Percentiles rank a stretch among this genome's conserved stretches.
These are phyloP conservation scores for Hyles vespertilio DNA, from an alignment of 1,140 invertebrate species.

Conservation along the genomic window DNA sequence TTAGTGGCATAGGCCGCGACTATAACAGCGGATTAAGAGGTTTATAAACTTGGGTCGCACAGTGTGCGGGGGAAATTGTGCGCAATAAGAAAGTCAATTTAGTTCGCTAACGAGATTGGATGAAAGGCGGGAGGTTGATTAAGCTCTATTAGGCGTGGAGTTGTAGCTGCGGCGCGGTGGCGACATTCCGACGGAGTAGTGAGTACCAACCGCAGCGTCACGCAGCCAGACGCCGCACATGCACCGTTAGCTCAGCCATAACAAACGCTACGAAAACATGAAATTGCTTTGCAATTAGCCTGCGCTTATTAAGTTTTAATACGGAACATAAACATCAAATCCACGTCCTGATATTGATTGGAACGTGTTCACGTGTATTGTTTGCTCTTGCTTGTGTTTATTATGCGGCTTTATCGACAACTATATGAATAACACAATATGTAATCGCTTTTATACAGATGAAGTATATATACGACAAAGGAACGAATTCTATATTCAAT, in stretches of 20 bases:
- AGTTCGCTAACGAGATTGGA: constrained; percentile 60
- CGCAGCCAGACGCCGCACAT: constrained; percentile 26
- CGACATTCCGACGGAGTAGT: constrained; percentile 35
- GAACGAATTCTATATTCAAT: too few species aligned
- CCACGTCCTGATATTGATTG: too few species aligned
- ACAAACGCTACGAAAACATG: neutral
- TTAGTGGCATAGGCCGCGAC: constrained; percentile 28
- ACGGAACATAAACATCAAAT: too few species aligned
- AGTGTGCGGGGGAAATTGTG: constrained; percentile 31
- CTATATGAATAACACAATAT: too few species aligned
- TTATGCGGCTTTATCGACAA: too few species aligned
- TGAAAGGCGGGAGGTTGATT: constrained; percentile 59
- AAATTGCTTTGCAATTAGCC: neutral
- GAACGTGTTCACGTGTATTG: too few species aligned
- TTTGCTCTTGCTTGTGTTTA: too few species aligned
- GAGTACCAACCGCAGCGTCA: constrained; percentile 40
- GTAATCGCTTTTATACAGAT: too few species aligned
- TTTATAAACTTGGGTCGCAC: constrained; percentile 43
- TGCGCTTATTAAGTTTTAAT: too few species aligned
- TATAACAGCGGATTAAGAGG: constrained; percentile 41
- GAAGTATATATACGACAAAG: too few species aligned
- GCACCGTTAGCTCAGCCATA: neutral
- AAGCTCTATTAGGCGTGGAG: constrained; percentile 52
- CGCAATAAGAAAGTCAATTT: constrained; percentile 63
- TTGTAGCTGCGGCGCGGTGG: constrained; percentile 22